Evolutionary conservation across 2,797 vertebrate genomes (phyloP).

Genomic region (Anolis apletophallus): DNA sequence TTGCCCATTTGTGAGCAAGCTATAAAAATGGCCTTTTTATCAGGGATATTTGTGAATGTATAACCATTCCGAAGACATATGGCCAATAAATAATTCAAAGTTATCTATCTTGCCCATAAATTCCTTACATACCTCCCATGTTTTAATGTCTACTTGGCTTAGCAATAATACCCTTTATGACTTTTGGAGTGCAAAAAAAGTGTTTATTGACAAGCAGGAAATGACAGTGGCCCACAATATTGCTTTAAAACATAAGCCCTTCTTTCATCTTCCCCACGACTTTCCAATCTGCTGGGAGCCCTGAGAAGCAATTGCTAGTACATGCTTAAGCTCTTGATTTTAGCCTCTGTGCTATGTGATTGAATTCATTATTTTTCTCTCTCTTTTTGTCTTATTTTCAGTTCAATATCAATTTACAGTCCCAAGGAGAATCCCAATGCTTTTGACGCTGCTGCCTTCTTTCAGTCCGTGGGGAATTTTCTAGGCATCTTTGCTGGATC

Average conservation of each 20-base stretch:
- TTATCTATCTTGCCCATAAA: constrained; percentile 73
- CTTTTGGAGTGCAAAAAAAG: constrained; percentile 68
- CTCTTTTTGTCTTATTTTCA: constrained; percentile 71
- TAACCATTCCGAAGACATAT: constrained; percentile 74
- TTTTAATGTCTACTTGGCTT: constrained; percentile 73
- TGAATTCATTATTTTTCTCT: constrained; percentile 49
- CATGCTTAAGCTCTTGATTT: constrained; percentile 18
- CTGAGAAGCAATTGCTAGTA: constrained; percentile 31
- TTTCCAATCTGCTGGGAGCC: constrained; percentile 12
- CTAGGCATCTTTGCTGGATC: constrained; percentile 84
- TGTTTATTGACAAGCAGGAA: constrained; percentile 72
- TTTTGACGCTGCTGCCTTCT: constrained; percentile 81
- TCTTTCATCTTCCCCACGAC: constrained; percentile 16
- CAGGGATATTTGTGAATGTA: constrained; percentile 74
- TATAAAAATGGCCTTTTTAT: constrained; percentile 74
- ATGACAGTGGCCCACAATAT: constrained; percentile 45
- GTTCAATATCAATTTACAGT: constrained; percentile 85
- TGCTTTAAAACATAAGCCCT: constrained; percentile 46
- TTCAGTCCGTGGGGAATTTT: constrained; percentile 85
- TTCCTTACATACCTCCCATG: constrained; percentile 69
- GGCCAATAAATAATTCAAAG: constrained; percentile 82
- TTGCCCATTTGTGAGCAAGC: constrained; percentile 69
- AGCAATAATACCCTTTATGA: constrained; percentile 75
- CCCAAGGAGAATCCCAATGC: constrained; percentile 79
- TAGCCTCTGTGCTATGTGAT: neutral